A percentile compares a stretch with the other conserved stretches of the same genome.
Evolutionary conservation across 2,888 invertebrate species (phyloP).

Genomic region (Erebia ligea): DNA sequence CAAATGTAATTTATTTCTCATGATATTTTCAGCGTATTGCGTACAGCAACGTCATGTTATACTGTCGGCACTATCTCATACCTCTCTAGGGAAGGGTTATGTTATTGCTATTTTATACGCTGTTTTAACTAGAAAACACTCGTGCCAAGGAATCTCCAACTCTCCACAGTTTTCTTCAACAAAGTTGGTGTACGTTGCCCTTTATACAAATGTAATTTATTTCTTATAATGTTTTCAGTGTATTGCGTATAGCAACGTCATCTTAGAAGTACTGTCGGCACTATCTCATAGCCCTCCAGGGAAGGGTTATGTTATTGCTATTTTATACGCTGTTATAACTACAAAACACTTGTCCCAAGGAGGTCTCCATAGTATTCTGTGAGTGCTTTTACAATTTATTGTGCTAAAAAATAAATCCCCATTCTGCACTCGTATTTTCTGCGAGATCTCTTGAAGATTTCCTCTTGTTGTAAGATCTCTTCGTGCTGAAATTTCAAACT

Average conservation of each 20-base stretch:
- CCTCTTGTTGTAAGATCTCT: neutral
- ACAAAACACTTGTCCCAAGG: conserved; percentile 3
- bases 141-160: neutral
- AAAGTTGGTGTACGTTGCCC: too few relatives aligned
- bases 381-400: conserved; percentile 22
- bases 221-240: neutral
- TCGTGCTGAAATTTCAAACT: neutral
- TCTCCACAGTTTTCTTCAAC: neutral
- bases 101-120: conserved; percentile 10
- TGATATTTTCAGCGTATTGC: neutral
- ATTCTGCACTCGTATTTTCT: conserved; percentile 1
- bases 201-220: neutral
- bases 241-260: neutral
- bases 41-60: conserved; percentile 2
- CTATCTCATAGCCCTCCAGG: conserved; percentile 9
- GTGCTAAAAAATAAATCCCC: conserved; percentile 10
- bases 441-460: neutral
- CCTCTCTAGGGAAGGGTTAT: conserved; percentile 8
- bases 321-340: conserved; percentile 5
- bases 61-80: conserved; percentile 13
- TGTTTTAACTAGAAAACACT: conserved; percentile 9
- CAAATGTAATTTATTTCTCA: neutral
- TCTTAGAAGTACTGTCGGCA: neutral
- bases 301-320: conserved; percentile 12
- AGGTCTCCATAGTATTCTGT: conserved; percentile 3